Percentiles rank a stretch among this genome's conserved stretches.
phyloP scores from a whole-genome alignment of 2,797 vertebrate species.

The Bradypodion pumilum region DNA sequence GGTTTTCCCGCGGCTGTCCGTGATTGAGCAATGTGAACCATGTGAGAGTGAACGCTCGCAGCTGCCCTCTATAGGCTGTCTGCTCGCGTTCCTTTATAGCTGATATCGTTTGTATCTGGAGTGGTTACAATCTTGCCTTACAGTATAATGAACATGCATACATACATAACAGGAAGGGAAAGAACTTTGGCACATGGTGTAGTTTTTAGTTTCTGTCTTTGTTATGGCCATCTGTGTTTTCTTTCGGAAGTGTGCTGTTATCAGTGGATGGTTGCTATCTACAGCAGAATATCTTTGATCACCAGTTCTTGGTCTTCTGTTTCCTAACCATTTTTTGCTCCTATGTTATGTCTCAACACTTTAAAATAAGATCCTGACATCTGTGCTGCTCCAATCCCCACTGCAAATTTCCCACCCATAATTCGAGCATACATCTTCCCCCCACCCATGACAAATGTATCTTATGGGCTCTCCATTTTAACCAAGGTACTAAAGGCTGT shows the following conservation, averaged over 20 bases:
- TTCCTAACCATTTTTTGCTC: slow-evolving; percentile 64
- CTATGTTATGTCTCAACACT: slow-evolving; percentile 52
- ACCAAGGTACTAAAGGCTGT: slow-evolving; percentile 74
- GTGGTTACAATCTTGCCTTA: too few relatives aligned
- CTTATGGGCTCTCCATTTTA: slow-evolving; percentile 71
- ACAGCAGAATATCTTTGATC: slow-evolving; percentile 63
- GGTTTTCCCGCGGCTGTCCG: too few relatives aligned
- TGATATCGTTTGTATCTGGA: too few relatives aligned
- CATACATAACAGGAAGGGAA: too few relatives aligned
- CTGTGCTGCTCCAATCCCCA: slow-evolving; percentile 47
- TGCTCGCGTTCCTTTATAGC: too few relatives aligned
- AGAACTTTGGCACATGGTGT: slow-evolving; percentile 1
- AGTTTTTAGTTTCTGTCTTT: slow-evolving; percentile 7
- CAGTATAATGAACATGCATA: too few relatives aligned
- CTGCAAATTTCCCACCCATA: slow-evolving; percentile 46
- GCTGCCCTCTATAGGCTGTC: too few relatives aligned
- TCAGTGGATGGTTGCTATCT: slow-evolving; percentile 55
- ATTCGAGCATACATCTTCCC: slow-evolving; percentile 69
- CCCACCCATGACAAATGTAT: slow-evolving; percentile 70
- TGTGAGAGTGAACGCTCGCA: too few relatives aligned
- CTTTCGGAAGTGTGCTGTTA: slow-evolving; percentile 63
- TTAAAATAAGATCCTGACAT: slow-evolving; percentile 73
- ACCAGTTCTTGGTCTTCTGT: slow-evolving; percentile 51
- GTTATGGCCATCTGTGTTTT: slow-evolving; percentile 64
- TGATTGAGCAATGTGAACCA: too few relatives aligned